Conservation (phyloP, 2,113 vertebrate genomes). For the Hippocampus comes region DNA sequence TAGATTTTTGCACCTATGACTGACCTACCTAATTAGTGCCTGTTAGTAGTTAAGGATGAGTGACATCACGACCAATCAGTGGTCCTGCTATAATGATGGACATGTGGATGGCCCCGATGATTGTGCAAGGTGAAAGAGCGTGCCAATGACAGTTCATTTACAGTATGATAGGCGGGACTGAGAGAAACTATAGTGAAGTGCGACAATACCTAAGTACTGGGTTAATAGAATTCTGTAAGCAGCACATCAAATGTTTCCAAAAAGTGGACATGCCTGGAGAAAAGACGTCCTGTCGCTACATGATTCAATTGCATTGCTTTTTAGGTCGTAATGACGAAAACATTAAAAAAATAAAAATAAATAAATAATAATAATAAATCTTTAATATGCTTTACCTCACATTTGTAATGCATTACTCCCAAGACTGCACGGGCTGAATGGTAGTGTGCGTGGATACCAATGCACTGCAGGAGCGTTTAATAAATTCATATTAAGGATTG, state of each 20-base stretch:
- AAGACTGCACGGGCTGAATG: not conserved
- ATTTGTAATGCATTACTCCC: not conserved
- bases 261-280: not conserved
- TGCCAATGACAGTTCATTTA: too few relatives aligned
- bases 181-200: not conserved
- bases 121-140: too few relatives aligned
- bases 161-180: too few relatives aligned
- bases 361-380: too few relatives aligned
- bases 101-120: too few relatives aligned
- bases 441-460: not conserved
- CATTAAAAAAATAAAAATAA: too few relatives aligned
- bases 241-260: not conserved
- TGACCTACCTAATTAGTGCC: too few relatives aligned
- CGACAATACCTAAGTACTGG: not conserved
- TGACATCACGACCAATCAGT: too few relatives aligned
- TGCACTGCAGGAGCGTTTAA: constrained; percentile 28
- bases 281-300: not conserved
- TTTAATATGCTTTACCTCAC: not conserved
- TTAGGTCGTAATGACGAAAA: too few relatives aligned
- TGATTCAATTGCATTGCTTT: not conserved
- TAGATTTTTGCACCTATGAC: too few relatives aligned
- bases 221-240: not conserved
- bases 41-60: too few relatives aligned
- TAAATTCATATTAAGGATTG: constrained; percentile 61
- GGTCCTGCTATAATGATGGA: too few relatives aligned